Evolutionary conservation across 2,888 invertebrate species (phyloP), one percentile per base, ranked within the genome.

Genomic region (Bibio marci): DNA sequence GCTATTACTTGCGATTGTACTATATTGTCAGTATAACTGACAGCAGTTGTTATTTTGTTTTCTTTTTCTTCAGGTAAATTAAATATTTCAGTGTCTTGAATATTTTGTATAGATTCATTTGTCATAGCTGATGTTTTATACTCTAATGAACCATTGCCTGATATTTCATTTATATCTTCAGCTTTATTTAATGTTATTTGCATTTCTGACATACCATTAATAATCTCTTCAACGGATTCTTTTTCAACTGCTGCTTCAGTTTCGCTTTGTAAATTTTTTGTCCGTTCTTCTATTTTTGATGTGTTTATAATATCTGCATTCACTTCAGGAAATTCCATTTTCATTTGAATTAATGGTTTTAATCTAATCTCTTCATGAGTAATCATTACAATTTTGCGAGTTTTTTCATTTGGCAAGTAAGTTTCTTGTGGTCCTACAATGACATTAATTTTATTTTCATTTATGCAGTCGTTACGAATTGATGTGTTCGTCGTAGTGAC

Each of bases 351-450:
- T 33, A 76, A 69, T 11, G 78, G 77, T 43, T 72, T 71, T 51
- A 73, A 61, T 58, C 70, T 70, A 47, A 74, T 70, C 59, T 79
- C 76, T 58, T 80, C 79, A 43, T 80, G 79, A 5, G 78, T 78
- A 45, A 80, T 79, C 32, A 80, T 58, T 41, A 75, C 71, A 47
- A 79, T 70, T 52, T 67, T 69, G 46, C 59, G 59, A 5, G 52
- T 55, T 45, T 44, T 40, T n/a, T 39, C 41, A 37, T 46, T 32
- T 39, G 54, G 53, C 27, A 53, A 27, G 8, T 27, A 22, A 15
- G 13, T n/a, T n/a, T n/a, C n/a, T n/a, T n/a, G n/a, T n/a, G n/a
- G n/a, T n/a, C n/a, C n/a, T n/a, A n/a, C n/a, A n/a, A n/a, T n/a
- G n/a, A n/a, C n/a, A n/a, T n/a, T n/a, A n/a, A n/a, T n/a, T n/a